phyloP scores from a whole-genome alignment of 2,797 vertebrate species.

The Cyprinodon diabolis region DNA sequence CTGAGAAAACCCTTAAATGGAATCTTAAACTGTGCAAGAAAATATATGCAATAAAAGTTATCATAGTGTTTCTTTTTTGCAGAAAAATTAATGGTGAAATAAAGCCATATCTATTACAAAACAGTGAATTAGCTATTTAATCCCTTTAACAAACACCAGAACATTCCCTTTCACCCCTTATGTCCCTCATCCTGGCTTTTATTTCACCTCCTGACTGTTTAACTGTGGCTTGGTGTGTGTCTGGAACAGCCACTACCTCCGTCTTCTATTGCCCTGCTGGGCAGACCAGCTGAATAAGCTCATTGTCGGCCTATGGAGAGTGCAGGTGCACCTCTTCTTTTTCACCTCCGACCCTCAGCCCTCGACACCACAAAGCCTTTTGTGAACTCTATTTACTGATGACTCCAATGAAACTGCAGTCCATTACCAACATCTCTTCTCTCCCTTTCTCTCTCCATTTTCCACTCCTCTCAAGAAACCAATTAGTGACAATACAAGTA shows the following conservation, averaged over 20 bases:
- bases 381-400: conserved; percentile 79
- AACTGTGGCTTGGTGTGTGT: conserved; percentile 17
- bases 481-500: conserved; percentile 87
- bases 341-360: conserved; percentile 79
- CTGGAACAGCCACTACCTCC: conserved; percentile 38
- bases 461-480: conserved; percentile 83
- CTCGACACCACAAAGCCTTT: conserved; percentile 80
- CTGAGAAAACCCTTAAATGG: not conserved
- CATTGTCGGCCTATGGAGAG: conserved; percentile 71
- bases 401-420: conserved; percentile 78
- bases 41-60: not conserved
- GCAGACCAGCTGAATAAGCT: conserved; percentile 75
- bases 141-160: conserved; percentile 16
- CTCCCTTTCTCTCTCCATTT: conserved; percentile 74
- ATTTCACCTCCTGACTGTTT: conserved; percentile 32
- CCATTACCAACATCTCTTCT: conserved; percentile 77
- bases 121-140: conserved; percentile 5
- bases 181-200: conserved; percentile 28
- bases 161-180: not conserved
- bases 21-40: not conserved
- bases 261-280: conserved; percentile 41
- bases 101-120: conserved; percentile 4
- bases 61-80: not conserved
- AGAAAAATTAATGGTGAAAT: not conserved
- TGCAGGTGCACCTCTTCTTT: conserved; percentile 79